Evolutionary conservation across 1,140 invertebrate species (phyloP).

Genomic region (Bombus pascuorum): DNA sequence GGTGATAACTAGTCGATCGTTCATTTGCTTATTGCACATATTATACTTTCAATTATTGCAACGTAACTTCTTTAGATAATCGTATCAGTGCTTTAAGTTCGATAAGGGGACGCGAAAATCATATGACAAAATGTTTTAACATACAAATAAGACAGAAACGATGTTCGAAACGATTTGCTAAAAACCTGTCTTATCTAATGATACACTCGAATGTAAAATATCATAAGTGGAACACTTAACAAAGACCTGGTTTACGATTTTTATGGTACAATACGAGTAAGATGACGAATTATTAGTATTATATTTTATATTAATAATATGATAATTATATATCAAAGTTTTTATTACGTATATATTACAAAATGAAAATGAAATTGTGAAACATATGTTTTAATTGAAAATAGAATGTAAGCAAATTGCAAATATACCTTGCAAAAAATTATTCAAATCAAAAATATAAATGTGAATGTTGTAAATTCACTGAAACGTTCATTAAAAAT

Average conservation of each 20-base stretch:
- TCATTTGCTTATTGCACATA: constrained; percentile 2
- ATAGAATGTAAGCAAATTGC: too few species aligned
- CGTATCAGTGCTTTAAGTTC: neutral
- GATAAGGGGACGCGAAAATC: neutral
- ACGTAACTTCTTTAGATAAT: neutral
- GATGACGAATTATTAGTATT: too few species aligned
- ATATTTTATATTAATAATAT: too few species aligned
- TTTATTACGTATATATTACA: too few species aligned
- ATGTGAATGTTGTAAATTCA: too few species aligned
- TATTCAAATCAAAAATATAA: too few species aligned
- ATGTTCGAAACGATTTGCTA: neutral
- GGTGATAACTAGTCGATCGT: neutral
- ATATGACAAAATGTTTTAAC: constrained; percentile 47
- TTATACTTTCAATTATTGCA: neutral
- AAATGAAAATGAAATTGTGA: too few species aligned
- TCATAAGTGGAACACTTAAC: neutral
- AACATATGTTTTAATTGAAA: too few species aligned
- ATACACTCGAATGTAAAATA: neutral
- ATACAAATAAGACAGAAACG: constrained; percentile 33
- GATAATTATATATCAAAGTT: neutral
- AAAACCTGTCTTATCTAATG: neutral
- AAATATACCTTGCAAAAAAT: too few species aligned
- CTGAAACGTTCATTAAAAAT: too few species aligned
- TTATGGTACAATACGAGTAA: too few species aligned
- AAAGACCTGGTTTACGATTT: neutral